phyloP scores from a whole-genome alignment of 2,113 vertebrate species.

The Alosa alosa region DNA sequence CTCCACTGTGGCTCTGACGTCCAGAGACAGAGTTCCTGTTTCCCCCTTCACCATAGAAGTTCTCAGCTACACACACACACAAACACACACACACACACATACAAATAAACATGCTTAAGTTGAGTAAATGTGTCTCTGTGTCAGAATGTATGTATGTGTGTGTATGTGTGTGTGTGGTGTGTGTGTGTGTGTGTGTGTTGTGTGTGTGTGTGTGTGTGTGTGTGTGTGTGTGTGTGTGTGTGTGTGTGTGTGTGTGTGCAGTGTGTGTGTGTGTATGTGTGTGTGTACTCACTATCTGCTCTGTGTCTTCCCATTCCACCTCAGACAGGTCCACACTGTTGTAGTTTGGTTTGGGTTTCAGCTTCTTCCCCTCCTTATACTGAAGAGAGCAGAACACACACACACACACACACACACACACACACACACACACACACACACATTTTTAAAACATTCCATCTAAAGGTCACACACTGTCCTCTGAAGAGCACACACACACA shows the following conservation, averaged over 20 bases:
- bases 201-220: too few species aligned
- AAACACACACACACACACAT: constrained; percentile 17
- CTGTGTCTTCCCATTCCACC: constrained; percentile 90
- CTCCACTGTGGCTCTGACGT: constrained; percentile 87
- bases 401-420: constrained; percentile 33
- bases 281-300: constrained; percentile 74
- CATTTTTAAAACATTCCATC: not conserved
- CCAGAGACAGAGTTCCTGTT: constrained; percentile 83
- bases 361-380: constrained; percentile 91
- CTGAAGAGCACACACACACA: constrained; percentile 56
- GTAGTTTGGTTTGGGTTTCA: constrained; percentile 93
- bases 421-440: not conserved
- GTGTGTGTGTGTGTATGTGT: constrained; percentile 5
- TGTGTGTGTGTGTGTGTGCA: not conserved
- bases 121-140: not conserved
- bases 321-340: constrained; percentile 94
- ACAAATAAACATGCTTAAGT: not conserved
- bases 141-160: constrained; percentile 9
- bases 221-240: not conserved
- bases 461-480: too few species aligned
- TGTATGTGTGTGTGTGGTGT: not conserved
- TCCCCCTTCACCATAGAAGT: constrained; percentile 93
- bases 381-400: constrained; percentile 46
- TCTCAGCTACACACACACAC: constrained; percentile 75
- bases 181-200: not conserved